Evolutionary conservation across 2,888 invertebrate genomes (phyloP).

Genomic region (Petrolisthes manimaculis): DNA sequence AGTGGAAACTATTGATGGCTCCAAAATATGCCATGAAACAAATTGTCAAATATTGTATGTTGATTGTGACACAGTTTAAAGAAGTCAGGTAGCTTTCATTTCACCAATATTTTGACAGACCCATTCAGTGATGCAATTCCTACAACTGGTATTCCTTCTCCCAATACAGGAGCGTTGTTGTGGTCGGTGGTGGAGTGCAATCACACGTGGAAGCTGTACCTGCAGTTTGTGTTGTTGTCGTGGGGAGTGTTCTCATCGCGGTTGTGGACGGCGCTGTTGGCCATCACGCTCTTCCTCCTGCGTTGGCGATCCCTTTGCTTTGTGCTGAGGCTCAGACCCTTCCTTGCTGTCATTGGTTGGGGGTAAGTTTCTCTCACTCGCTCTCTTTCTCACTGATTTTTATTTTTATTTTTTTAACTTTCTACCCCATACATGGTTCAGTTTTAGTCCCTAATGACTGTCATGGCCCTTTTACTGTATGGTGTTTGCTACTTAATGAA

Average conservation of each 20-base stretch:
- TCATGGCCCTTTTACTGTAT: neutral
- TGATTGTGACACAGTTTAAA: too few species aligned
- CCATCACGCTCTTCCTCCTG: slow-evolving; percentile 84
- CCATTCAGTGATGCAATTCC: too few species aligned
- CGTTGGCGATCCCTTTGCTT: slow-evolving; percentile 87
- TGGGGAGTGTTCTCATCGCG: slow-evolving; percentile 82
- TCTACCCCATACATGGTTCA: neutral
- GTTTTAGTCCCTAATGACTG: neutral
- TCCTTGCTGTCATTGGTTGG: slow-evolving; percentile 76
- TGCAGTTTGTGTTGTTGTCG: slow-evolving; percentile 83
- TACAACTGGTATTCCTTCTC: too few species aligned
- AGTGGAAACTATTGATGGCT: too few species aligned
- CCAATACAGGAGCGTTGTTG: slow-evolving; percentile 79
- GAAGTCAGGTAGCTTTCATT: too few species aligned
- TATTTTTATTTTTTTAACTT: neutral
- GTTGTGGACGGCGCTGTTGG: slow-evolving; percentile 87
- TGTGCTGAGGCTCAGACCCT: slow-evolving; percentile 81
- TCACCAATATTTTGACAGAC: too few species aligned
- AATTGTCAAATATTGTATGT: too few species aligned
- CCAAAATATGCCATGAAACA: too few species aligned
- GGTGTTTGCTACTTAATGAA: neutral
- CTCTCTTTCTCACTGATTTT: neutral
- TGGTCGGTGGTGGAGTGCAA: slow-evolving; percentile 77
- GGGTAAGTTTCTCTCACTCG: slow-evolving; percentile 71
- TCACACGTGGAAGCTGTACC: slow-evolving; percentile 77